These are phyloP conservation scores for Grantiella picta DNA, from an alignment of 2,113 vertebrate species.

Conservation along the genomic window DNA sequence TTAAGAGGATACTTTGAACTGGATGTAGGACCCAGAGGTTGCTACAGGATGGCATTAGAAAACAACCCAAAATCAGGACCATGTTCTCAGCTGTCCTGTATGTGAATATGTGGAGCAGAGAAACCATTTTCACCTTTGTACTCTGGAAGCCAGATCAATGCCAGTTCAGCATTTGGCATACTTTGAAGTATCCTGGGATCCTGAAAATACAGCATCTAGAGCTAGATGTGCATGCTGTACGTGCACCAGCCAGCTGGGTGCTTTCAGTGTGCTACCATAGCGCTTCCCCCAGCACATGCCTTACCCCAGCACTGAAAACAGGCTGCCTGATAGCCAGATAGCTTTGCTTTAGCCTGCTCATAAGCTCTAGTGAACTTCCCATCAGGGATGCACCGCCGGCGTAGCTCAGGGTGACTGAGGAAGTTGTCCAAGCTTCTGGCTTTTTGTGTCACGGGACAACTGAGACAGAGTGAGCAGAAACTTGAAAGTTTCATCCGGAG, in stretches of 20 bases:
- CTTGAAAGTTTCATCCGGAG: neutral
- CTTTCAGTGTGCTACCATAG: neutral
- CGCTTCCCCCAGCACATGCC: neutral
- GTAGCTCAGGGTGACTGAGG: neutral
- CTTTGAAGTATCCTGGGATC: neutral
- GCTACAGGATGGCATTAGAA: neutral
- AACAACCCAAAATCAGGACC: neutral
- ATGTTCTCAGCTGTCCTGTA: neutral
- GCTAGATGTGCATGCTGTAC: too few relatives aligned
- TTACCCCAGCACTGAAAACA: neutral
- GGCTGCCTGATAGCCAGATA: neutral
- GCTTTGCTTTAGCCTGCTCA: neutral
- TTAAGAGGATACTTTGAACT: neutral
- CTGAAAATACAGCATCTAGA: neutral
- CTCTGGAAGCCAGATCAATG: neutral
- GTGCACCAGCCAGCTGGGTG: neutral
- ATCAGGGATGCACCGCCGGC: rapidly evolving
- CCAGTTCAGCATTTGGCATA: neutral
- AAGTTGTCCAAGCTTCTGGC: neutral
- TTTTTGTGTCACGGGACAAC: neutral
- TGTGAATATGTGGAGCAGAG: neutral
- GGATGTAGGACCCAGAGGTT: neutral
- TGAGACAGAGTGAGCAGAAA: neutral
- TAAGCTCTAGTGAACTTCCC: neutral
- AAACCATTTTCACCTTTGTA: neutral